Evolutionary conservation across 2,888 invertebrate species (phyloP).

Genomic region (Sthenelais limicola): DNA sequence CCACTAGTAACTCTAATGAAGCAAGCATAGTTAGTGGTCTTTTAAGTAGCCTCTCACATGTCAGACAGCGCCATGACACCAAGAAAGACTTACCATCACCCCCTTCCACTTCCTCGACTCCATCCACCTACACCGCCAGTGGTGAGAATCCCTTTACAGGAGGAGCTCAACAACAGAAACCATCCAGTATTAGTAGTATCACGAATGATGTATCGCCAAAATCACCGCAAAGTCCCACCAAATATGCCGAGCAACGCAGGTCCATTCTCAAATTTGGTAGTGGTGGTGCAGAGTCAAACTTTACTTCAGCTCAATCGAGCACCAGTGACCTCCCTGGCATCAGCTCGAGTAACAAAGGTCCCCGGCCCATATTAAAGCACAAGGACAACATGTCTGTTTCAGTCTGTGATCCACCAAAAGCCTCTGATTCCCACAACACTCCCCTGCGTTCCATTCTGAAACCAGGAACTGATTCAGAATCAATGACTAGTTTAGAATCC

Average conservation of each 20-base stretch:
- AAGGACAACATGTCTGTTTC: slow-evolving; percentile 16
- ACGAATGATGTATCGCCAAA: no score
- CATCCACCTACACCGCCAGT: no score
- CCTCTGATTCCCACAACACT: neutral
- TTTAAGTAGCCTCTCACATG: no score
- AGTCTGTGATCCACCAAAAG: neutral
- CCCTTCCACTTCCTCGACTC: no score
- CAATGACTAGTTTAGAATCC: neutral
- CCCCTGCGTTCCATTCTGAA: slow-evolving; percentile 36
- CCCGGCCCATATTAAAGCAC: slow-evolving; percentile 19
- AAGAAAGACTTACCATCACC: no score
- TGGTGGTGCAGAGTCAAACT: neutral
- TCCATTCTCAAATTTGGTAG: slow-evolving; percentile 26
- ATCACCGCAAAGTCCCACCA: neutral
- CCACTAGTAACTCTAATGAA: no score
- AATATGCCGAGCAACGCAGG: neutral
- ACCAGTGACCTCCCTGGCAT: neutral
- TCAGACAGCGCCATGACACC: no score
- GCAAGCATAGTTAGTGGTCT: no score
- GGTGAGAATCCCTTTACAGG: no score
- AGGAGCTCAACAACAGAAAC: neutral
- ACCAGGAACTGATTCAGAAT: neutral
- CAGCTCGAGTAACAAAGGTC: no score
- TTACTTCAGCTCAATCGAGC: neutral
- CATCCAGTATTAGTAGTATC: neutral